Conservation (phyloP, 2,113 vertebrate species). For the Vanacampus margaritifer region DNA sequence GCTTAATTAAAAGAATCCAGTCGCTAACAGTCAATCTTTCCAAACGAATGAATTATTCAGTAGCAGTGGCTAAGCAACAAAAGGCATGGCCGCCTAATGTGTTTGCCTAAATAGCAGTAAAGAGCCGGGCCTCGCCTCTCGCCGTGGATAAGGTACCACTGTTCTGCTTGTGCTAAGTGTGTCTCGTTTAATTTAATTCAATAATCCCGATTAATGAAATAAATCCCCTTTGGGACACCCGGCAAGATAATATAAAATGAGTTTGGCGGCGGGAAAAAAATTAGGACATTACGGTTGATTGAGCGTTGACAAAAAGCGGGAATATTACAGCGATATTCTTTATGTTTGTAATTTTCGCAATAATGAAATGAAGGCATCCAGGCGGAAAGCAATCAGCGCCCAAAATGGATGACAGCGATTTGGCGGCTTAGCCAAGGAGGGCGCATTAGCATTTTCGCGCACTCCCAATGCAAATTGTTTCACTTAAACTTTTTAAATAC, state of each 20-base stretch:
- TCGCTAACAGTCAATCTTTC: constrained; percentile 62
- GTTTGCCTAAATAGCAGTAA: constrained; percentile 73
- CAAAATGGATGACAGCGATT: constrained; percentile 73
- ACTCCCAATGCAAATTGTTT: constrained; percentile 77
- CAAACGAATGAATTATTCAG: constrained; percentile 69
- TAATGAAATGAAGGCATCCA: constrained; percentile 81
- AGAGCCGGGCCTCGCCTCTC: constrained; percentile 64
- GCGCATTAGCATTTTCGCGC: constrained; percentile 76
- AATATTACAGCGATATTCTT: constrained; percentile 82
- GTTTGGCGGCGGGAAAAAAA: constrained; percentile 77
- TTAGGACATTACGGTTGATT: constrained; percentile 83
- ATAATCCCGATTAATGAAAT: constrained; percentile 84
- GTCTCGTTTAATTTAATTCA: constrained; percentile 85
- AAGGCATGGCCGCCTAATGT: constrained; percentile 67
- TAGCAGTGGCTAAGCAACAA: constrained; percentile 58
- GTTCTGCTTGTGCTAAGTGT: constrained; percentile 69
- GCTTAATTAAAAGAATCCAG: constrained; percentile 64
- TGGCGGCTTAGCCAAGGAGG: constrained; percentile 72
- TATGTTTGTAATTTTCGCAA: constrained; percentile 81
- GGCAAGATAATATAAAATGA: constrained; percentile 81
- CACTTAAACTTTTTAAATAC: constrained; percentile 77
- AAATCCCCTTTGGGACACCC: constrained; percentile 82
- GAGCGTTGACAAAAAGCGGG: constrained; percentile 81
- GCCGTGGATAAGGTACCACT: constrained; percentile 72
- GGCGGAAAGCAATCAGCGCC: constrained; percentile 79